These are phyloP conservation scores for Heteromormyrus szaboi DNA, from an alignment of 2,797 vertebrate genomes.

Conservation along the genomic window DNA sequence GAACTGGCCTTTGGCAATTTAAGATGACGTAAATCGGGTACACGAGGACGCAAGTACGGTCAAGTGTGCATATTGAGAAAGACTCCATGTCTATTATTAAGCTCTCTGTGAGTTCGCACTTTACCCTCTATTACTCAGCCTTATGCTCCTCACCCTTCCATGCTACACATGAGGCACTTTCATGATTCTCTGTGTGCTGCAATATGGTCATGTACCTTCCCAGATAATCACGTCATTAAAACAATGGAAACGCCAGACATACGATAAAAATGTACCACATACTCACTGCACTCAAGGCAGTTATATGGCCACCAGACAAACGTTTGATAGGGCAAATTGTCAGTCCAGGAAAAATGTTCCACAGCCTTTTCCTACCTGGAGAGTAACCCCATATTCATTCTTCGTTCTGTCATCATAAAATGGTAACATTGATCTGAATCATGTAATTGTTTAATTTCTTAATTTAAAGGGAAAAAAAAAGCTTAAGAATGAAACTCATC, in stretches of 20 bases:
- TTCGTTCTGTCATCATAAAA: not conserved
- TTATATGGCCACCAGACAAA: not conserved
- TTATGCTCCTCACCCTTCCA: not conserved
- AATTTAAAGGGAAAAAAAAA: not conserved
- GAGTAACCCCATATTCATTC: not conserved
- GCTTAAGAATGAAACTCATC: not conserved
- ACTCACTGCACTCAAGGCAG: not conserved
- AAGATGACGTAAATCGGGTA: not conserved
- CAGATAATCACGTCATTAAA: not conserved
- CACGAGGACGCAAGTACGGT: not conserved
- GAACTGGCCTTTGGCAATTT: not conserved
- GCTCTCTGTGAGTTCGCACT: not conserved
- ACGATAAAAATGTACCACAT: not conserved
- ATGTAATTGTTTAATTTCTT: not conserved
- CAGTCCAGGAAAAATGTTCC: not conserved
- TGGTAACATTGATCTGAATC: not conserved
- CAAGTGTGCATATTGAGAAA: not conserved
- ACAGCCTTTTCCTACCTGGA: not conserved
- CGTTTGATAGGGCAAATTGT: not conserved
- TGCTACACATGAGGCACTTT: not conserved
- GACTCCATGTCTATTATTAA: not conserved
- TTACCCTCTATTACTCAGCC: not conserved
- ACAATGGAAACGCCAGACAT: not conserved
- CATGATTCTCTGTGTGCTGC: not conserved
- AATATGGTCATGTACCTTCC: not conserved